These are phyloP conservation scores for Cisticola juncidis DNA, from an alignment of 2,113 vertebrate species.

Conservation along the genomic window DNA sequence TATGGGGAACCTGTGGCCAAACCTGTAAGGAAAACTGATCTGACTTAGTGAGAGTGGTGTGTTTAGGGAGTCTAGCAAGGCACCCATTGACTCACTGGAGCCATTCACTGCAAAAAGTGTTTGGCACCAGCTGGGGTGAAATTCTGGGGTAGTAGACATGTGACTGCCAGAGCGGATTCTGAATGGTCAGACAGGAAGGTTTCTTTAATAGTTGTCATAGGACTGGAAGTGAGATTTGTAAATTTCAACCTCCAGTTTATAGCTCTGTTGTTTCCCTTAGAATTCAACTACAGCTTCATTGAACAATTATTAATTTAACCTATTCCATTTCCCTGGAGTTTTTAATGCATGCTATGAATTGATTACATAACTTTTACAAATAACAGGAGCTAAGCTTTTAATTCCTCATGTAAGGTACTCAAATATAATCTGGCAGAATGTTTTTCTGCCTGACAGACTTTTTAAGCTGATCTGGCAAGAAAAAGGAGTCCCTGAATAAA, in stretches of 20 bases:
- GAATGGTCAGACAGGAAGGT: neutral
- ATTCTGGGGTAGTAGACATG: no score
- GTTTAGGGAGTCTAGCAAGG: no score
- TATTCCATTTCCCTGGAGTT: neutral
- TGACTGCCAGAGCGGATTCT: no score
- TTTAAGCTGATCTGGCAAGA: neutral
- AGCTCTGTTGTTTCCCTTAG: neutral
- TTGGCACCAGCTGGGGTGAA: neutral
- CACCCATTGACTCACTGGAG: neutral
- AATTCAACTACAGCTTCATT: neutral
- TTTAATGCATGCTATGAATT: neutral
- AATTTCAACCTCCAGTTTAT: neutral
- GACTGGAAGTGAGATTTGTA: neutral
- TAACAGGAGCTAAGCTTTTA: neutral
- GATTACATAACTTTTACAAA: conserved; percentile 4
- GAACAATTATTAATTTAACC: neutral
- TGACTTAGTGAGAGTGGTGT: neutral
- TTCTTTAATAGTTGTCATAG: neutral
- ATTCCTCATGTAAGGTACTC: neutral
- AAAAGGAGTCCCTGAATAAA: neutral
- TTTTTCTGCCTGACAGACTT: neutral
- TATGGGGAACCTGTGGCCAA: neutral
- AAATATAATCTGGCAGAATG: neutral
- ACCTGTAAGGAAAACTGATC: neutral
- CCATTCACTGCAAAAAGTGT: neutral